These are phyloP conservation scores for Protonibea diacanthus DNA, from an alignment of 2,797 vertebrate species.

Conservation along the genomic window DNA sequence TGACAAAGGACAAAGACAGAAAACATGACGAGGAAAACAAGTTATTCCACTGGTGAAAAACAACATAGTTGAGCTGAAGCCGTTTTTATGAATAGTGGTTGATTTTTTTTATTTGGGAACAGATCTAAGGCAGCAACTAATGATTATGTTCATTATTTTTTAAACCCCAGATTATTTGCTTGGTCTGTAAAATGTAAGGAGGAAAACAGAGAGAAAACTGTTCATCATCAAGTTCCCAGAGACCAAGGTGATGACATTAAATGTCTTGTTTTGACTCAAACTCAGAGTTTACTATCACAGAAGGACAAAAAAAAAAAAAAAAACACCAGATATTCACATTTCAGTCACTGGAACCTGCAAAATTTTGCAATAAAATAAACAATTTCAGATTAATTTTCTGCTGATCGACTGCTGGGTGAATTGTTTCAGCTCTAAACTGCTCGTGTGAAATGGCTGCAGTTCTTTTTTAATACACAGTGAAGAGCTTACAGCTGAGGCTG, in stretches of 20 bases:
- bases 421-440: slow-evolving; percentile 18
- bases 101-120: background rate
- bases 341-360: background rate
- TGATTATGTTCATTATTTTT: background rate
- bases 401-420: background rate
- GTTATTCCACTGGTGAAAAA: background rate
- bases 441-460: slow-evolving; percentile 8
- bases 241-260: background rate
- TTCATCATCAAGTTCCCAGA: background rate
- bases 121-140: background rate
- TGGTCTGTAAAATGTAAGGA: background rate
- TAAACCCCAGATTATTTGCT: background rate
- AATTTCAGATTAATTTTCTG: background rate
- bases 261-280: no score
- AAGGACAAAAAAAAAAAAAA: background rate
- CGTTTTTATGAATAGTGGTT: background rate
- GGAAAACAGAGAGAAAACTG: background rate
- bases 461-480: background rate
- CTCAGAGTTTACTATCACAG: background rate
- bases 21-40: background rate
- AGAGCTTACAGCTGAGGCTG: background rate
- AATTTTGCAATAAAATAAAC: background rate
- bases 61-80: background rate
- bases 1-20: slow-evolving; percentile 33
- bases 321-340: background rate